phyloP scores from a whole-genome alignment of 2,113 vertebrate genomes.

The Cryptotis parvus region DNA sequence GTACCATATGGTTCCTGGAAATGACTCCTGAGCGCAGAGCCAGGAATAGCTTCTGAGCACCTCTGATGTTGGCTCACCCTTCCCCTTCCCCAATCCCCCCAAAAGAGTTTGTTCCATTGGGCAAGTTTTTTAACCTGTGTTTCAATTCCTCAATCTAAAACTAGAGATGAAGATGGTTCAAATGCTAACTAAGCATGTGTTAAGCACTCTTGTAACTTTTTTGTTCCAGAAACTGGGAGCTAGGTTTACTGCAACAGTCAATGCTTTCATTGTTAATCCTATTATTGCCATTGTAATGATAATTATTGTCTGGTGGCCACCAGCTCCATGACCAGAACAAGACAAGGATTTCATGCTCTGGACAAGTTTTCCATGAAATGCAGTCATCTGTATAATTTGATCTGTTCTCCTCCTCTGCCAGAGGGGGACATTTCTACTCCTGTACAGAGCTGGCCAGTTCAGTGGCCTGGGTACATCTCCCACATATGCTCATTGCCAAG shows the following conservation, averaged over 20 bases:
- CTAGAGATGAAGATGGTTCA: background rate
- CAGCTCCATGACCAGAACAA: background rate
- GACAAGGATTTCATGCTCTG: background rate
- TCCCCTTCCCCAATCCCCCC: too few species aligned
- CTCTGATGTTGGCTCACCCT: too few species aligned
- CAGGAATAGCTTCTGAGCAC: too few species aligned
- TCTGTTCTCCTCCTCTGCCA: background rate
- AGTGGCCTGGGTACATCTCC: background rate
- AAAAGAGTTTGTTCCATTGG: too few species aligned
- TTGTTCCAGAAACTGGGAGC: too few species aligned
- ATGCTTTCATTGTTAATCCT: background rate
- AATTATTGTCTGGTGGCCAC: background rate
- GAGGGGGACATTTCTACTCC: background rate
- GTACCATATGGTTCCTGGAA: too few species aligned
- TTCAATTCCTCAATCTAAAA: constrained; percentile 49
- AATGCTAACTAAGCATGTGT: background rate
- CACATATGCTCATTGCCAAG: background rate
- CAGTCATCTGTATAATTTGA: background rate
- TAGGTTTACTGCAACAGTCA: background rate
- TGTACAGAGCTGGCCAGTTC: background rate
- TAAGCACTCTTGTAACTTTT: background rate
- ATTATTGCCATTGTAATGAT: background rate
- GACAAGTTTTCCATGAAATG: background rate
- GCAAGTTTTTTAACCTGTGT: background rate
- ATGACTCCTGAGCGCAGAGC: too few species aligned